Evolutionary conservation across 2,113 vertebrate species (phyloP).

Genomic region (Jacana jacana): DNA sequence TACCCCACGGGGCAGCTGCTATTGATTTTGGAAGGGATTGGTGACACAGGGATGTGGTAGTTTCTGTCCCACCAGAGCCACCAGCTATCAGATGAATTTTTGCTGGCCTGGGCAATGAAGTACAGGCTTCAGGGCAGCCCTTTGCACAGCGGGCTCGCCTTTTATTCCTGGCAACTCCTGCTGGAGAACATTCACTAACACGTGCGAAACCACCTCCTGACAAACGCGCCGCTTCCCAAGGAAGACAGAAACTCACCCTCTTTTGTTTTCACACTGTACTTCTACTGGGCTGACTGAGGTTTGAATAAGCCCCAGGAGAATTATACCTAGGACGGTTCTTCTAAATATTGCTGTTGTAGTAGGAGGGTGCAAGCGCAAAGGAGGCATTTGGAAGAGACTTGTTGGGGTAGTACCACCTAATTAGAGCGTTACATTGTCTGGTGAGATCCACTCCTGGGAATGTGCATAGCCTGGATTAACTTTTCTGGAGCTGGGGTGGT

Average conservation of each 20-base stretch:
- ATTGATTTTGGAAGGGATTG: not conserved
- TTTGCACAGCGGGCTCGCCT: accelerated
- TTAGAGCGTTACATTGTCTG: constrained; percentile 55
- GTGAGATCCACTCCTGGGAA: constrained; percentile 50
- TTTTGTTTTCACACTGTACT: constrained; percentile 51
- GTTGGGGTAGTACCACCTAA: constrained; percentile 56
- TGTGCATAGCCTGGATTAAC: constrained; percentile 26
- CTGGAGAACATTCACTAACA: not conserved
- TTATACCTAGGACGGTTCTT: constrained; percentile 35
- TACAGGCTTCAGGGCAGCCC: not conserved
- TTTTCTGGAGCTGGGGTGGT: constrained; percentile 27
- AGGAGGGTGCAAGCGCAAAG: constrained; percentile 53
- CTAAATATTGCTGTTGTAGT: constrained; percentile 53
- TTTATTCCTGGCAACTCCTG: not conserved
- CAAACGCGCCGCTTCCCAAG: not conserved
- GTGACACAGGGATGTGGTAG: too few relatives aligned
- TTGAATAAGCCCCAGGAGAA: constrained; percentile 46
- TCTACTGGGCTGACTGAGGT: constrained; percentile 29
- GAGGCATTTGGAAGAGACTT: constrained; percentile 53
- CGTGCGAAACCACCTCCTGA: not conserved
- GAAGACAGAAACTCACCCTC: constrained; percentile 1
- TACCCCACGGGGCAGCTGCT: not conserved
- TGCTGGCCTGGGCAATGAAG: not conserved
- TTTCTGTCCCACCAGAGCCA: not conserved
- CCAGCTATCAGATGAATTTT: not conserved